Evolutionary conservation across 1,140 invertebrate genomes (phyloP).

Genomic region (Zaprionus lachaisei): DNA sequence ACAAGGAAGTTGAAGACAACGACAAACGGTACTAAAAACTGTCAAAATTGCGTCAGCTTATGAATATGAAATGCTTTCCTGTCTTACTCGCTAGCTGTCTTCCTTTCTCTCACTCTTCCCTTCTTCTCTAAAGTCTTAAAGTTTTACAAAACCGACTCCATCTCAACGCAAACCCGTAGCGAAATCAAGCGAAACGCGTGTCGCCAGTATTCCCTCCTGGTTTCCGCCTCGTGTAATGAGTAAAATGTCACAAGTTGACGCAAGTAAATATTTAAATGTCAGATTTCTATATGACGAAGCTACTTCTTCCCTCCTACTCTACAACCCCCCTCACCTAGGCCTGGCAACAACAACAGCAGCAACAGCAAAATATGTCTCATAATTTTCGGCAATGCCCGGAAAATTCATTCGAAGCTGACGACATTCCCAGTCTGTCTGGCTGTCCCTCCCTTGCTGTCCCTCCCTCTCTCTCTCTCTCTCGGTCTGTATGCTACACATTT

Average conservation of each 20-base stretch:
- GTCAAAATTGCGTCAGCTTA: slow-evolving; percentile 81
- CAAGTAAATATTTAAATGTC: slow-evolving; percentile 84
- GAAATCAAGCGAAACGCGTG: slow-evolving; percentile 26
- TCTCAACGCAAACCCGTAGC: slow-evolving; percentile 8
- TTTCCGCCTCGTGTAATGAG: slow-evolving; percentile 65
- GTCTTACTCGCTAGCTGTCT: not conserved
- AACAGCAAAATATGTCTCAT: slow-evolving; percentile 75
- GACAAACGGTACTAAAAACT: slow-evolving; percentile 66
- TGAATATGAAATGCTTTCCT: slow-evolving; percentile 71
- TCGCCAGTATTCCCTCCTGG: slow-evolving; percentile 10
- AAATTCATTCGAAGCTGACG: slow-evolving; percentile 43
- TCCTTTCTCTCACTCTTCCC: not conserved
- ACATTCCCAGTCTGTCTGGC: slow-evolving; percentile 33
- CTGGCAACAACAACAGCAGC: slow-evolving; percentile 17
- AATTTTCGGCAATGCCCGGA: slow-evolving; percentile 48
- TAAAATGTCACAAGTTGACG: slow-evolving; percentile 83
- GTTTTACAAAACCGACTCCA: slow-evolving; percentile 45
- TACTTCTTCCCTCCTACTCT: not conserved
- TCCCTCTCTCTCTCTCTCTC: not conserved
- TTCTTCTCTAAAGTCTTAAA: slow-evolving; percentile 10
- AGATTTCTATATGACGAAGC: slow-evolving; percentile 69
- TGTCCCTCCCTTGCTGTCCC: not conserved
- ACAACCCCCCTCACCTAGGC: not conserved
- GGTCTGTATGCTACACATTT: slow-evolving; percentile 1
- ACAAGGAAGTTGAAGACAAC: slow-evolving; percentile 32